phyloP scores from a whole-genome alignment of 1,140 invertebrate genomes.

The Orchestia grillus region DNA sequence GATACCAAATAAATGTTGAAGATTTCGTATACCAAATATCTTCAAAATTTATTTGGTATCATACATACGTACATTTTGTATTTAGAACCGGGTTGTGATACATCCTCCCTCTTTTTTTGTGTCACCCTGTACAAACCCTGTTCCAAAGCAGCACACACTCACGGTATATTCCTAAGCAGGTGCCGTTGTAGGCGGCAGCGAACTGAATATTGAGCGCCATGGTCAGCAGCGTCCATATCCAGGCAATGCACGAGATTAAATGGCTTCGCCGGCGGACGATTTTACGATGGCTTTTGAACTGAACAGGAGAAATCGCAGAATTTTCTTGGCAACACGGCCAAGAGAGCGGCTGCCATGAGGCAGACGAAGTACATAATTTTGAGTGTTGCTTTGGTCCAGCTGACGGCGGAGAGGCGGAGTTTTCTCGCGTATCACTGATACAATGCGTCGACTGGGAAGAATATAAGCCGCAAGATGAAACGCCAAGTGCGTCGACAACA shows the following conservation, averaged over 20 bases:
- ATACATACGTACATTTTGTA: no score
- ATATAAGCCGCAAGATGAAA: background rate
- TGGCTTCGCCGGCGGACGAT: background rate
- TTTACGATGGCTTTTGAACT: slow-evolving; percentile 1
- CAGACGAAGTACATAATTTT: background rate
- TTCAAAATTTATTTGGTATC: no score
- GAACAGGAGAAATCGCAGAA: background rate
- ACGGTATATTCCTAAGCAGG: slow-evolving; percentile 3
- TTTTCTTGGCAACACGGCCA: background rate
- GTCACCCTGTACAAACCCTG: background rate
- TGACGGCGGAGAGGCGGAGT: background rate
- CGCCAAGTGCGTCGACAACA: no score
- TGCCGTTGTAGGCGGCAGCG: background rate
- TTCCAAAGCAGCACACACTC: background rate
- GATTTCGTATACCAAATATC: no score
- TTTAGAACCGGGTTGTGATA: no score
- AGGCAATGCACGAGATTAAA: background rate
- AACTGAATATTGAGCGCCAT: background rate
- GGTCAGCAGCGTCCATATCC: background rate
- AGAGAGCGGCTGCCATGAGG: background rate
- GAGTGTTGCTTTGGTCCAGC: background rate
- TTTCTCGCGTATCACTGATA: background rate
- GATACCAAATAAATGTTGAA: no score
- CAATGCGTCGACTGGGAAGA: background rate
- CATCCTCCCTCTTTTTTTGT: no score